Conservation (phyloP, 2,888 invertebrate genomes). For the Caenorhabditis imperialis region DNA sequence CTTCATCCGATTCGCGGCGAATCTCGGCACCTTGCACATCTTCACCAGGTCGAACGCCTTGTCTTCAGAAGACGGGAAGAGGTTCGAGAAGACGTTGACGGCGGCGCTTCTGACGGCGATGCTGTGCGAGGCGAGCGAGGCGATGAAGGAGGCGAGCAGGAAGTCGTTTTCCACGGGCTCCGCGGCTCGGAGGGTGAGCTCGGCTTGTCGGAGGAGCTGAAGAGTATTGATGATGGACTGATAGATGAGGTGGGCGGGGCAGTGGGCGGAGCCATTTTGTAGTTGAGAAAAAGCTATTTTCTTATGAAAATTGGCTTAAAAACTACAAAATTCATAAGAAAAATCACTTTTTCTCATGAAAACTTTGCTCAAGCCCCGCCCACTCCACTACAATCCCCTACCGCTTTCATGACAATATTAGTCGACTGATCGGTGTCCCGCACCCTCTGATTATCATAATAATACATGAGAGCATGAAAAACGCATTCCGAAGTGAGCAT, state of each 20-base stretch:
- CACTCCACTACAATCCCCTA: too few relatives aligned
- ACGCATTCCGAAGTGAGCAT: conserved; percentile 29
- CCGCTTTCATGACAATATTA: conserved; percentile 27
- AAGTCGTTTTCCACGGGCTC: conserved; percentile 30
- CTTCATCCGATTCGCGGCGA: conserved; percentile 15
- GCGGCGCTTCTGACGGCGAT: conserved; percentile 10
- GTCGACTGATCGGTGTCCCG: conserved; percentile 17
- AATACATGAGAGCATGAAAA: conserved; percentile 38
- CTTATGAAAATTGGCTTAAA: too few relatives aligned
- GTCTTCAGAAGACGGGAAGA: conserved; percentile 27
- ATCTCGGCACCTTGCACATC: conserved; percentile 19
- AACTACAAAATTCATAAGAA: too few relatives aligned
- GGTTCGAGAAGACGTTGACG: conserved; percentile 15
- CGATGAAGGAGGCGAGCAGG: conserved; percentile 26
- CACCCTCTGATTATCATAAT: conserved; percentile 24
- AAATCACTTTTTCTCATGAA: too few relatives aligned
- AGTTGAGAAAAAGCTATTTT: too few relatives aligned
- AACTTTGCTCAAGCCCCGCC: too few relatives aligned
- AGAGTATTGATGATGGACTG: conserved; percentile 7
- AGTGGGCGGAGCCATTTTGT: too few relatives aligned
- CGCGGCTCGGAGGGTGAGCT: conserved; percentile 13
- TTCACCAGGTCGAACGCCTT: conserved; percentile 25
- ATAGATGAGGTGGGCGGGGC: too few relatives aligned
- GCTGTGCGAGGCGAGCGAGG: conserved; percentile 21
- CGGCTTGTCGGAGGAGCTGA: conserved; percentile 38